phyloP scores from a whole-genome alignment of 1,140 invertebrate genomes.

The Archegozetes longisetosus region DNA sequence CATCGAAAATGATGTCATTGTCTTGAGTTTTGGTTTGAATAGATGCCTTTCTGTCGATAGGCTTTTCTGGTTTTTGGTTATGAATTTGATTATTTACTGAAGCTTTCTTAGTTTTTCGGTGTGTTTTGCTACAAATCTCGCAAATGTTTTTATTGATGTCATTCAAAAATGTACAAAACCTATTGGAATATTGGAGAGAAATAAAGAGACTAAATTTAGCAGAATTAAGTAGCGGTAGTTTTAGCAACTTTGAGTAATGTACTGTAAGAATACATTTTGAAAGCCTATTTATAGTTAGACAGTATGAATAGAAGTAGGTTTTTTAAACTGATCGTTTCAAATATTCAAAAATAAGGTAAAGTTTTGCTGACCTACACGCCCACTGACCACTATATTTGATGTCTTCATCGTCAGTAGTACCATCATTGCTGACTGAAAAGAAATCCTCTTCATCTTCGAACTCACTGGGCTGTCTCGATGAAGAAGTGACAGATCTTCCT shows the following conservation, averaged over 20 bases:
- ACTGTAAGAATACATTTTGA: no score
- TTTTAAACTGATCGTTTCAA: not conserved
- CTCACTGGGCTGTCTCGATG: not conserved
- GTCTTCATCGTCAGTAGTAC: slow-evolving; percentile 2
- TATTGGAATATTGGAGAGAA: no score
- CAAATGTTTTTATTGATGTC: slow-evolving; percentile 7
- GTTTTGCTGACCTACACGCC: slow-evolving; percentile 4
- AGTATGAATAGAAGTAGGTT: no score
- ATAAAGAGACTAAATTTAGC: no score
- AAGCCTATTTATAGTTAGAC: no score
- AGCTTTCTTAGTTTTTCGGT: not conserved
- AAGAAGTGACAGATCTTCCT: not conserved
- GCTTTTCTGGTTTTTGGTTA: not conserved
- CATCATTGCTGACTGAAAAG: not conserved
- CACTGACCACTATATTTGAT: slow-evolving; percentile 1
- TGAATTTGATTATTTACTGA: not conserved
- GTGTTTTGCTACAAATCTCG: slow-evolving; percentile 14
- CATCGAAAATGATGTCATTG: slow-evolving; percentile 1
- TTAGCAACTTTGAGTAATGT: no score
- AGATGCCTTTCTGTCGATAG: not conserved
- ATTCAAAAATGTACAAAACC: slow-evolving; percentile 14
- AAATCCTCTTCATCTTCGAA: not conserved
- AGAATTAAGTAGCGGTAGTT: no score
- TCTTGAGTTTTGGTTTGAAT: not conserved
- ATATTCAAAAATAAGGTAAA: no score